phyloP scores from a whole-genome alignment of 2,888 invertebrate species.

The Sesamia inferens region DNA sequence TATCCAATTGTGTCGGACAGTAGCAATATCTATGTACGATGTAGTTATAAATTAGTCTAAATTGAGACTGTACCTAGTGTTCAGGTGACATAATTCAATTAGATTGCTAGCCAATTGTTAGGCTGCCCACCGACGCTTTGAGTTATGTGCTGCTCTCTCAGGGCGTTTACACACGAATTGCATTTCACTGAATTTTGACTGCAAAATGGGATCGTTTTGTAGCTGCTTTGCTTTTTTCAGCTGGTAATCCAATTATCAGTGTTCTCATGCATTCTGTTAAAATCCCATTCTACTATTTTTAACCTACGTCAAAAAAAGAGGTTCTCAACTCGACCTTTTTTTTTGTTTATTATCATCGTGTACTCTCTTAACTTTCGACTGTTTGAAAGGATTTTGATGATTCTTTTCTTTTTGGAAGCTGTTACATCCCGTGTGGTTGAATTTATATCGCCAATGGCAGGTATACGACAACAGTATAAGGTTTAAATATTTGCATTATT shows the following conservation, averaged over 20 bases:
- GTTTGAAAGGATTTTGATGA: no score
- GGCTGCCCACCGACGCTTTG: slow-evolving; percentile 68
- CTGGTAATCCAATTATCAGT: slow-evolving; percentile 45
- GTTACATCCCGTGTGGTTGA: no score
- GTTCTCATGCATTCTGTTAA: background rate
- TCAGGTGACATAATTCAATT: slow-evolving; percentile 85
- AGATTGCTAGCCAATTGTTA: slow-evolving; percentile 81
- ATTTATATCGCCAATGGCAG: no score
- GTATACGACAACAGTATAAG: no score
- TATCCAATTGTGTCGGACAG: slow-evolving; percentile 51
- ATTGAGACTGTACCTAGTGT: slow-evolving; percentile 78
- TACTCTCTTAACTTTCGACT: no score
- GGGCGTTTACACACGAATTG: slow-evolving; percentile 50
- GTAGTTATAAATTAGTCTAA: slow-evolving; percentile 79
- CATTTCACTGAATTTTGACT: slow-evolving; percentile 43
- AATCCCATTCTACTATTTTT: slow-evolving; percentile 12
- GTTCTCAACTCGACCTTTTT: background rate
- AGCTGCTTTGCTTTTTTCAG: slow-evolving; percentile 27
- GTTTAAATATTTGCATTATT: no score
- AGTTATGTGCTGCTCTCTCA: slow-evolving; percentile 68
- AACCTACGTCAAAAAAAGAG: no score
- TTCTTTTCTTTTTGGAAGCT: no score
- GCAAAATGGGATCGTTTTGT: slow-evolving; percentile 20
- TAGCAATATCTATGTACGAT: slow-evolving; percentile 67
- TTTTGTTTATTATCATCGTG: background rate